Percentiles rank a stretch among this genome's conserved stretches.
phyloP scores from a whole-genome alignment of 2,113 vertebrate species.

The Amphiprion percula region DNA sequence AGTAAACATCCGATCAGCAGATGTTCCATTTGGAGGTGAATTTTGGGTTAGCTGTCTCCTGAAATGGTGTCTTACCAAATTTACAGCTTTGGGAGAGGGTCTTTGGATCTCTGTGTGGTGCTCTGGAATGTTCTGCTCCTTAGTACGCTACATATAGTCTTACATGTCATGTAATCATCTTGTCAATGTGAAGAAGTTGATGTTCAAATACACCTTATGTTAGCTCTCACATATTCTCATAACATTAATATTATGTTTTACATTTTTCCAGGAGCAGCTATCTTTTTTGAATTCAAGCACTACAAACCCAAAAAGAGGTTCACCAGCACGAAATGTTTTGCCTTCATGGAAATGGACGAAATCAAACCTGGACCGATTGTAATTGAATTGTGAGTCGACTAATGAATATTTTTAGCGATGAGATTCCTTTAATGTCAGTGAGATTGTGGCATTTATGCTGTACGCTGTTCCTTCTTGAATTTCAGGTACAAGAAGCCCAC shows the following conservation, averaged over 20 bases:
- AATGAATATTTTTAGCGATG: not conserved
- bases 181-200: too few species aligned
- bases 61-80: too few species aligned
- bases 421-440: not conserved
- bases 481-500: constrained; percentile 99
- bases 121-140: too few species aligned
- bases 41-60: too few species aligned
- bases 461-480: constrained; percentile 4
- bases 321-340: constrained; percentile 99
- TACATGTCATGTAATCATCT: too few species aligned
- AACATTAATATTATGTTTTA: not conserved
- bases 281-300: constrained; percentile 99
- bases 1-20: too few species aligned
- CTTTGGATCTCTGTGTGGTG: too few species aligned
- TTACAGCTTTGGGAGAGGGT: too few species aligned
- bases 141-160: too few species aligned
- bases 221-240: not conserved
- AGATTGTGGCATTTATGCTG: not conserved
- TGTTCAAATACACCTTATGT: too few species aligned
- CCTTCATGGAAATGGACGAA: constrained; percentile 99
- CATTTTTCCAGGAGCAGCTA: constrained; percentile 90
- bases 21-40: too few species aligned
- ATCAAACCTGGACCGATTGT: constrained; percentile 95
- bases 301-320: constrained; percentile 99
- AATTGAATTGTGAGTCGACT: constrained; percentile 94